A percentile compares a stretch with the other conserved stretches of the same genome.
Evolutionary conservation across 2,888 invertebrate species (phyloP).

Genomic region (Mythimna albipuncta): DNA sequence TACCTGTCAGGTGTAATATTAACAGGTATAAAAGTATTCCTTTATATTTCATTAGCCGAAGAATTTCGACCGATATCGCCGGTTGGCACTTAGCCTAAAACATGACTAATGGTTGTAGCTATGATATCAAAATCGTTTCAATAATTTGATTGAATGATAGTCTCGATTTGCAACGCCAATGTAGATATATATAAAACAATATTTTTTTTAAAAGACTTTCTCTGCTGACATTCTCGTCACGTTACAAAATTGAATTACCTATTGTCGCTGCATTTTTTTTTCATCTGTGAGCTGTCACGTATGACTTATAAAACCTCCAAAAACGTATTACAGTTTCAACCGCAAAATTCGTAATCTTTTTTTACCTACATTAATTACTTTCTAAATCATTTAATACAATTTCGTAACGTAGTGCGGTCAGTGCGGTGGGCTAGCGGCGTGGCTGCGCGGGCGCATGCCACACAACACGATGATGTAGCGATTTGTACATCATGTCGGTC

Average conservation of each 20-base stretch:
- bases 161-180: conserved; percentile 42
- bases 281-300: conserved; percentile 16
- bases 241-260: conserved; percentile 22
- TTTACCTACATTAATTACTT: conserved; percentile 66
- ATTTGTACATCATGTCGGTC: conserved; percentile 75
- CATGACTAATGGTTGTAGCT: conserved; percentile 48
- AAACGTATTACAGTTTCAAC: conserved; percentile 52
- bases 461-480: conserved; percentile 82
- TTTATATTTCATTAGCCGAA: conserved; percentile 63
- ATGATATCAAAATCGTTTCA: conserved; percentile 51
- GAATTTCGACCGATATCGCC: conserved; percentile 53
- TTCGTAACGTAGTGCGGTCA: conserved; percentile 78
- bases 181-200: background rate
- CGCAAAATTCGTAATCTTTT: conserved; percentile 57
- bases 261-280: conserved; percentile 13
- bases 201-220: conserved; percentile 32
- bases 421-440: conserved; percentile 68
- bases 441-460: conserved; percentile 68
- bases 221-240: conserved; percentile 10
- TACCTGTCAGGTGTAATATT: conserved; percentile 64
- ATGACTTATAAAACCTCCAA: conserved; percentile 36
- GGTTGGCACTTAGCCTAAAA: conserved; percentile 57
- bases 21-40: conserved; percentile 63
- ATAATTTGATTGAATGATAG: conserved; percentile 51
- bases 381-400: conserved; percentile 77